Conservation (phyloP, 2,888 invertebrate species). For the Malthinus seriepunctatus region DNA sequence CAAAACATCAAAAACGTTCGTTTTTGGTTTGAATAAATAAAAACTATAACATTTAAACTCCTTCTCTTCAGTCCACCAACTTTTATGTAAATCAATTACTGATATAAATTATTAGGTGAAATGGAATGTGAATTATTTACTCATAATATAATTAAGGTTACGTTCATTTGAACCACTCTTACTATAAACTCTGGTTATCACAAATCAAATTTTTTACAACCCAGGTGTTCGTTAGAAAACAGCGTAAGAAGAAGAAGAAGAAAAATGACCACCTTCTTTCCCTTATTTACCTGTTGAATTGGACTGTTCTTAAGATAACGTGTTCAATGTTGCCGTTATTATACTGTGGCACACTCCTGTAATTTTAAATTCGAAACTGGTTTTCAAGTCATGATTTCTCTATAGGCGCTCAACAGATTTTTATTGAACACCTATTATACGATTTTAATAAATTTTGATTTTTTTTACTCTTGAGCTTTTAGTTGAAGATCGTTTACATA, state of each 20-base stretch:
- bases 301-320: constrained; percentile 5
- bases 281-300: constrained; percentile 3
- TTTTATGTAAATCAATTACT: background rate
- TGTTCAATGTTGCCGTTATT: constrained; percentile 14
- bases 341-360: constrained; percentile 4
- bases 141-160: background rate
- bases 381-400: constrained; percentile 13
- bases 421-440: constrained; percentile 3
- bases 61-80: too few species aligned
- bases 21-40: too few species aligned
- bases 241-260: background rate
- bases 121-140: constrained; percentile 3
- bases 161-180: background rate
- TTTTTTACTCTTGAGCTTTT: background rate
- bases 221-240: background rate
- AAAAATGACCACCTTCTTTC: background rate
- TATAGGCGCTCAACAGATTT: background rate
- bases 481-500: too few species aligned
- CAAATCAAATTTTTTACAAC: background rate
- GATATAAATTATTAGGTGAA: constrained; percentile 3
- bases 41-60: too few species aligned
- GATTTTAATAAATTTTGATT: background rate
- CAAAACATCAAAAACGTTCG: too few species aligned
- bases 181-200: background rate
- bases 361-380: constrained; percentile 9